Conservation (phyloP, 2,888 invertebrate species). For the Smittia aterrima region DNA sequence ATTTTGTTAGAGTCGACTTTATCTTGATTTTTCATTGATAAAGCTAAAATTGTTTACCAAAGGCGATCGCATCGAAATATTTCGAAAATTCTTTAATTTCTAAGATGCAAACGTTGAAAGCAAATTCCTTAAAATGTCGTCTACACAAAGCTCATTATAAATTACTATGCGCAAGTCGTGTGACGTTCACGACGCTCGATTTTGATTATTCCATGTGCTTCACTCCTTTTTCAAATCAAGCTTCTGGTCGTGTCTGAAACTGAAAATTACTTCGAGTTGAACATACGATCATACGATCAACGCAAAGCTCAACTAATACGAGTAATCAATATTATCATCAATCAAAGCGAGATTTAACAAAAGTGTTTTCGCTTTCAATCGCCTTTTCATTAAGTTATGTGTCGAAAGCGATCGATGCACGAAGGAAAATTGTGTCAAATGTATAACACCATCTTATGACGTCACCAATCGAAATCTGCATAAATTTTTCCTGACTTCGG, state of each 20-base stretch:
- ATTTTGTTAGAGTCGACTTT: not conserved
- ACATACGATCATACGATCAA: too few relatives aligned
- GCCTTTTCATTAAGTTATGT: too few relatives aligned
- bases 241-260: not conserved
- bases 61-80: not conserved
- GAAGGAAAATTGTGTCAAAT: constrained; percentile 18
- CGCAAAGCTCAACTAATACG: too few relatives aligned
- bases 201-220: not conserved
- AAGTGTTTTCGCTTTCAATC: not conserved
- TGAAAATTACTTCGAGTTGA: too few relatives aligned
- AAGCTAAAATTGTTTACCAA: not conserved
- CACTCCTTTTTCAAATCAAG: not conserved
- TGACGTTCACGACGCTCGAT: not conserved
- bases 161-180: not conserved
- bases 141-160: too few relatives aligned
- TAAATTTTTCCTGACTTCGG: not conserved
- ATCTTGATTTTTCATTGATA: not conserved
- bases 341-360: not conserved
- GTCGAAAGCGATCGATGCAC: too few relatives aligned
- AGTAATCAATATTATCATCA: not conserved
- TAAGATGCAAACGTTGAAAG: too few relatives aligned
- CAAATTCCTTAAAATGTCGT: too few relatives aligned
- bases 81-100: not conserved
- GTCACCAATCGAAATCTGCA: constrained; percentile 8
- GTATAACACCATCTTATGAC: not conserved